phyloP scores from a whole-genome alignment of 1,140 invertebrate genomes.

The Drosophila lacteicornis region DNA sequence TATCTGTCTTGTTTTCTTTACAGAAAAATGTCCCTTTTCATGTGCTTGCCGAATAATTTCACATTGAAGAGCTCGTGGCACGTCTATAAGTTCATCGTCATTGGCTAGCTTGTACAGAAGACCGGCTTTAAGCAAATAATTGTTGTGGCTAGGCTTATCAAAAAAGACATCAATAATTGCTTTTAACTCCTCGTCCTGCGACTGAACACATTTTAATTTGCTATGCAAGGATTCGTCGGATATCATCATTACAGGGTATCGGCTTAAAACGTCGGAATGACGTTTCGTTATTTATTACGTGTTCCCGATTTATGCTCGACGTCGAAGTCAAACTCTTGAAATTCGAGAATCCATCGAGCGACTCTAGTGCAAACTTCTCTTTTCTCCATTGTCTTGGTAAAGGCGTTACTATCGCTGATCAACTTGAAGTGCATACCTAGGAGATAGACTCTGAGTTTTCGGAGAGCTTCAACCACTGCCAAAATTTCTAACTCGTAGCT shows the following conservation, averaged over 20 bases:
- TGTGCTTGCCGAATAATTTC: neutral
- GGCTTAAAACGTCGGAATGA: too few relatives aligned
- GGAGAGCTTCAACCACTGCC: conserved; percentile 6
- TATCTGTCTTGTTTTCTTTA: neutral
- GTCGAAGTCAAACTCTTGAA: neutral
- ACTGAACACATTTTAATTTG: neutral
- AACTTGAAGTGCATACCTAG: conserved; percentile 13
- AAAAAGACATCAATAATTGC: neutral
- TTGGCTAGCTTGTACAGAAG: too few relatives aligned
- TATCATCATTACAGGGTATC: neutral
- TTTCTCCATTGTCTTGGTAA: neutral
- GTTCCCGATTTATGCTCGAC: neutral
- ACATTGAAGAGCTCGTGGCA: neutral
- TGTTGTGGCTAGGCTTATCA: neutral
- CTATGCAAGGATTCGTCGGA: neutral
- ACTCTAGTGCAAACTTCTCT: neutral
- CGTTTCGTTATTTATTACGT: too few relatives aligned
- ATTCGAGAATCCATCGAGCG: neutral
- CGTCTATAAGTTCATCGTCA: neutral
- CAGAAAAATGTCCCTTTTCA: neutral
- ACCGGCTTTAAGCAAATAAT: neutral
- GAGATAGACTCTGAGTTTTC: conserved; percentile 16
- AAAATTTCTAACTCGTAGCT: conserved; percentile 1
- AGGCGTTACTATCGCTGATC: conserved; percentile 1
- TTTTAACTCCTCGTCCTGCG: neutral